Percentiles rank a stretch among this genome's conserved stretches.
These are phyloP conservation scores for Triplophysa siluroides DNA, from an alignment of 2,113 vertebrate species.

Conservation along the genomic window DNA sequence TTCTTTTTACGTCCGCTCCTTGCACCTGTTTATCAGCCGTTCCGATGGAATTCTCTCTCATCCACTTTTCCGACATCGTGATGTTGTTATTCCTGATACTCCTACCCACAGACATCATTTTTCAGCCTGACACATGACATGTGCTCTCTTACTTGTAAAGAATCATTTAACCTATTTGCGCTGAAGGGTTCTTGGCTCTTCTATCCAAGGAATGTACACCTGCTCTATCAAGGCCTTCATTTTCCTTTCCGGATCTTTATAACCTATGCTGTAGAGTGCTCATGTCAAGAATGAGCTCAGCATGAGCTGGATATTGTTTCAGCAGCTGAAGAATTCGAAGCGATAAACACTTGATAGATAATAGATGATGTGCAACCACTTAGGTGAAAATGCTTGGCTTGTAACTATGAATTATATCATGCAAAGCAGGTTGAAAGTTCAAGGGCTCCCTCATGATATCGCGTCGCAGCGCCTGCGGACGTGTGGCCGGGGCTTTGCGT, in stretches of 20 bases:
- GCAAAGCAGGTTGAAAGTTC: neutral
- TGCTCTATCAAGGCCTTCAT: slow-evolving; percentile 52
- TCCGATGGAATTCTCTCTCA: slow-evolving; percentile 42
- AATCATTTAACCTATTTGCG: slow-evolving; percentile 62
- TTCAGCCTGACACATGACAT: slow-evolving; percentile 54
- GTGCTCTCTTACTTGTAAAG: slow-evolving; percentile 57
- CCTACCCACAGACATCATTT: slow-evolving; percentile 50
- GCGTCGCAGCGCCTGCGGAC: neutral
- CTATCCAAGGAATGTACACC: slow-evolving; percentile 67
- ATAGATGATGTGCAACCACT: slow-evolving; percentile 29
- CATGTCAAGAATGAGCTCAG: slow-evolving; percentile 22
- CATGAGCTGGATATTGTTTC: slow-evolving; percentile 36
- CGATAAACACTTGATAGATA: slow-evolving; percentile 34
- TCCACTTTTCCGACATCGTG: slow-evolving; percentile 39
- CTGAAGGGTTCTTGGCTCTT: slow-evolving; percentile 56
- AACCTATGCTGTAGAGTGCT: slow-evolving; percentile 28
- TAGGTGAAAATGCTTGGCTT: slow-evolving; percentile 28
- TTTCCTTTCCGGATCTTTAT: slow-evolving; percentile 19
- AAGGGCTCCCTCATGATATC: slow-evolving; percentile 9
- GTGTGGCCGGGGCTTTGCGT: slow-evolving; percentile 16
- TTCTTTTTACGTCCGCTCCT: slow-evolving; percentile 53
- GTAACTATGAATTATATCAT: slow-evolving; percentile 15
- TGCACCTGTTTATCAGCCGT: slow-evolving; percentile 55
- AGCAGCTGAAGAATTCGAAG: slow-evolving; percentile 7
- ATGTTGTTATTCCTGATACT: slow-evolving; percentile 58